Percentiles rank a stretch among this genome's conserved stretches.
phyloP scores from a whole-genome alignment of 2,888 invertebrate genomes.

The Melanchra persicariae region DNA sequence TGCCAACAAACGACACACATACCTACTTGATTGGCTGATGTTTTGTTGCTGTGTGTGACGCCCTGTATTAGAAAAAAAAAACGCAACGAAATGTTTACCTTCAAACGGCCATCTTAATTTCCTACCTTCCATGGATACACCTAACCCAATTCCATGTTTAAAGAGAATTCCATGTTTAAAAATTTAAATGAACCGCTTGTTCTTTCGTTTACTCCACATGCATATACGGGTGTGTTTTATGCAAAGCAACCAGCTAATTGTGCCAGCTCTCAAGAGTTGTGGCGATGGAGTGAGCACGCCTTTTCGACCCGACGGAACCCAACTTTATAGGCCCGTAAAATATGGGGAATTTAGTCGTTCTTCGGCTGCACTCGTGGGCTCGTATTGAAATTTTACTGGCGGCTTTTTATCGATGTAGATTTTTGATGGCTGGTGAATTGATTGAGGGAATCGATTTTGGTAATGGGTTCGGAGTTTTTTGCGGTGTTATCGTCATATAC shows the following conservation, averaged over 20 bases:
- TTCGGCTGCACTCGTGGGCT: slow-evolving; percentile 48
- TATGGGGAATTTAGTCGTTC: slow-evolving; percentile 67
- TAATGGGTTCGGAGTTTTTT: slow-evolving; percentile 11
- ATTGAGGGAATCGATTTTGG: slow-evolving; percentile 22
- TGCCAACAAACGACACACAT: no score
- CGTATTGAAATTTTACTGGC: slow-evolving; percentile 58
- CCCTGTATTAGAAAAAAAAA: no score
- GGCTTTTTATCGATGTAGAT: slow-evolving; percentile 54
- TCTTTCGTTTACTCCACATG: slow-evolving; percentile 64
- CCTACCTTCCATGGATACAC: neutral
- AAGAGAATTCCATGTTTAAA: slow-evolving; percentile 34
- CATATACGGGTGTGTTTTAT: slow-evolving; percentile 78
- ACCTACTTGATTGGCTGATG: no score
- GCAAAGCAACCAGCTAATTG: slow-evolving; percentile 84
- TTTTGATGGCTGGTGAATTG: slow-evolving; percentile 40
- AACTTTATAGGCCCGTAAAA: slow-evolving; percentile 71
- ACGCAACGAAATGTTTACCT: no score
- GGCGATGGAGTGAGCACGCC: slow-evolving; percentile 75
- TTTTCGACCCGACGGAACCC: slow-evolving; percentile 70
- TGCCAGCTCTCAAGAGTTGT: slow-evolving; percentile 76
- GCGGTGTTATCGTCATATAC: neutral
- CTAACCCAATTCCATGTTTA: slow-evolving; percentile 25
- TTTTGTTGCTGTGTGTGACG: no score
- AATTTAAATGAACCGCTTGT: slow-evolving; percentile 54
- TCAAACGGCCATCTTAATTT: no score